These are phyloP conservation scores for Idris sp. DNA, from an alignment of 1,140 invertebrate species.

Conservation along the genomic window DNA sequence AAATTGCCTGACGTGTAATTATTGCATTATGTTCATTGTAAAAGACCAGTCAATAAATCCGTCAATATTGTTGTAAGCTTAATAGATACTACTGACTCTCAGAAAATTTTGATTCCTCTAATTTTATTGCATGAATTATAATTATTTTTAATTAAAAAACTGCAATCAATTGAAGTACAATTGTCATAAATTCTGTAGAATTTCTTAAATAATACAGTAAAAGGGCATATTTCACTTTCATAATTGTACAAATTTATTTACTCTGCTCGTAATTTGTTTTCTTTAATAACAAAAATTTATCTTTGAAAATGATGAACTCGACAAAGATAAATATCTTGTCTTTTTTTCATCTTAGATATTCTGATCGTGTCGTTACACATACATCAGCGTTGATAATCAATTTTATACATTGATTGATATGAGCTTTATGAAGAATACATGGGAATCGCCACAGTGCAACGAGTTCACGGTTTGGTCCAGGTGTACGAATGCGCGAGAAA, in stretches of 20 bases:
- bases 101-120: too few relatives aligned
- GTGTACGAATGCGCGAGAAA: constrained; percentile 6
- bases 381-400: constrained; percentile 69
- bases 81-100: too few relatives aligned
- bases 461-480: constrained; percentile 44
- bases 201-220: too few relatives aligned
- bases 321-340: constrained; percentile 30
- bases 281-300: constrained; percentile 4
- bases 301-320: constrained; percentile 8
- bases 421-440: constrained; percentile 74
- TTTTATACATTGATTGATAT: constrained; percentile 76
- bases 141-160: too few relatives aligned
- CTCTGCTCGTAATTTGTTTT: too few relatives aligned
- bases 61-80: constrained; percentile 74
- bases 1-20: constrained; percentile 59
- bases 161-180: too few relatives aligned
- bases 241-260: too few relatives aligned
- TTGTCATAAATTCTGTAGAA: too few relatives aligned
- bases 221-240: too few relatives aligned
- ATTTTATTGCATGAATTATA: too few relatives aligned
- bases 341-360: constrained; percentile 7
- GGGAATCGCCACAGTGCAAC: constrained; percentile 66
- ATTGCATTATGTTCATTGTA: constrained; percentile 61
- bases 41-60: constrained; percentile 71
- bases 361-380: constrained; percentile 42